phyloP scores from a whole-genome alignment of 2,113 vertebrate genomes.

The Rynchops niger region DNA sequence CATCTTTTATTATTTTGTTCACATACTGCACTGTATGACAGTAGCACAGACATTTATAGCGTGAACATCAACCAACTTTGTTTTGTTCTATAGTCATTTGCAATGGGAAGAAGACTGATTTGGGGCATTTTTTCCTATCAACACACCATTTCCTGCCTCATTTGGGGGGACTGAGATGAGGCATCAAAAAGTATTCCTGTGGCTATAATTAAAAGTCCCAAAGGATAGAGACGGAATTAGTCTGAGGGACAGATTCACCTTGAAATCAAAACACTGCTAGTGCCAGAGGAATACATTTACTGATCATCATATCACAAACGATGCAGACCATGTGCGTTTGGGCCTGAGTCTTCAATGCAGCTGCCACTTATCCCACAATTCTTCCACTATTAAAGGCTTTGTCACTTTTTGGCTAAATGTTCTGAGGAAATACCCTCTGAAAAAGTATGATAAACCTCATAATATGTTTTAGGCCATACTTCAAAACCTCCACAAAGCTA shows the following conservation, averaged over 20 bases:
- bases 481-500: background rate
- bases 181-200: background rate
- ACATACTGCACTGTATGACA: constrained; percentile 68
- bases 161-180: background rate
- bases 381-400: background rate
- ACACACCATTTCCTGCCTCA: background rate
- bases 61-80: constrained; percentile 60
- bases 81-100: constrained; percentile 30
- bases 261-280: background rate
- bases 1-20: constrained; percentile 71
- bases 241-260: background rate
- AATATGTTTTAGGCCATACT: background rate
- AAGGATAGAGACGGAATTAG: background rate
- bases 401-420: background rate
- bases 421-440: background rate
- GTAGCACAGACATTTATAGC: constrained; percentile 67
- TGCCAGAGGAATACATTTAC: background rate
- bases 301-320: background rate
- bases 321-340: background rate
- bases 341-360: background rate
- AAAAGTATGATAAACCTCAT: background rate
- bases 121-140: constrained; percentile 1
- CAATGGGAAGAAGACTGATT: background rate
- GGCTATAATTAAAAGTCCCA: background rate
- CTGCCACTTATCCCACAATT: background rate